Evolutionary conservation across 2,113 vertebrate genomes (phyloP), one percentile per base, ranked within the genome.

Genomic region (Motacilla tschutschensis): DNA sequence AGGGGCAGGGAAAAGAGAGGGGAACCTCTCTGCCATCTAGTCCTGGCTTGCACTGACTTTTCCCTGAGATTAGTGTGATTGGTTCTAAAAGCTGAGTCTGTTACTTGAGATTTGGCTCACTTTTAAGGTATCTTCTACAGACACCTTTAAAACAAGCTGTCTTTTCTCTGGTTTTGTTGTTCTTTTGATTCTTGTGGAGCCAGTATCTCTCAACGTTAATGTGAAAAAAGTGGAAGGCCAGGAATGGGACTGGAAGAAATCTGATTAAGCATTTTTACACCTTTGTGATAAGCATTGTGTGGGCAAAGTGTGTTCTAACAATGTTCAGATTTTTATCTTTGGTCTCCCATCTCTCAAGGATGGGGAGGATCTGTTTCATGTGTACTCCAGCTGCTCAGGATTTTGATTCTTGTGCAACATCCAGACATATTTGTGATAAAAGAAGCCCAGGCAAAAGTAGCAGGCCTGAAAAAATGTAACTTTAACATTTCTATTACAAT

Each of bases 251-350:
- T 33, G 47, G 29, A 64, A 77, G 57, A 83, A 71, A 73, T 54
- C 9, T 65, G 33, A 29, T 33, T 2, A 9, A 35, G 18, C 0
- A 1, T 69, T 92, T 86, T 63, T 40, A 36, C 0, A 1, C 36
- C 20, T 73, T 25, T 70, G 24, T 41, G 19, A 44, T 76, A 44
- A 70, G n/a, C 14, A 25, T 40, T 86, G 33, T 69, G 26, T 59
- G 53, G 58, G 41, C 22, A 33, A 29, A 72, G 12, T 11, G 35
- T 38, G 12, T 59, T 76, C 38, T 59, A 54, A 71, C 9, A 41
- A 7, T 0, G 7, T 43, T 79, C 12, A 48, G 0, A 14, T 24
- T 72, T 53, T 53, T 47, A 7, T 60, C 6, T 67, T n/a, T 79
- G 21, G 31, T 79, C 31, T 55, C 5, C 8, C 11, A 4, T 71